Evolutionary conservation across 2,888 invertebrate genomes (phyloP).

Genomic region (Bembecia ichneumoniformis): DNA sequence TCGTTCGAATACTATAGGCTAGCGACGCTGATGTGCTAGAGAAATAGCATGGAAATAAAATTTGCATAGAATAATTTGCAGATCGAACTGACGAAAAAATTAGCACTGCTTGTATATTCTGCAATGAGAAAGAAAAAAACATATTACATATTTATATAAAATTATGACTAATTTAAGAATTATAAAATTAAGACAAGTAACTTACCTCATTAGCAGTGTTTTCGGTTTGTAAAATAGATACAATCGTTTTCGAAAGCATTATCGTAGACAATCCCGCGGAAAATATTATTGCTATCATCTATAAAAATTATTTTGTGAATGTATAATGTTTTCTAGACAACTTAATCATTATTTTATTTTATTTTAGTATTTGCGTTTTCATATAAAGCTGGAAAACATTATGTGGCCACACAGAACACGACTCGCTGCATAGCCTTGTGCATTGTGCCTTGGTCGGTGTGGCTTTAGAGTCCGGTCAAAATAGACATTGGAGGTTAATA

Average conservation of each 20-base stretch:
- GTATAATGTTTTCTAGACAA: background rate
- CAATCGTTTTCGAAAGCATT: slow-evolving; percentile 34
- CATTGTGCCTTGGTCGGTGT: no score
- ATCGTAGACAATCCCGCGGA: slow-evolving; percentile 42
- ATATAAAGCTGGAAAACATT: no score
- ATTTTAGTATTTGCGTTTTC: no score
- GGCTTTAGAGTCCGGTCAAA: no score
- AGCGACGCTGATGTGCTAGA: slow-evolving; percentile 36
- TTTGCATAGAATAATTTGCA: slow-evolving; percentile 34
- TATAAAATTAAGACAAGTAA: background rate
- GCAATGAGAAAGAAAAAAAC: background rate
- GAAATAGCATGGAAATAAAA: slow-evolving; percentile 44
- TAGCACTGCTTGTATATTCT: slow-evolving; percentile 1
- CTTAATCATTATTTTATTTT: background rate
- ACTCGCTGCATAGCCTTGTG: no score
- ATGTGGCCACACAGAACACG: no score
- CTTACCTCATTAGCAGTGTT: slow-evolving; percentile 19
- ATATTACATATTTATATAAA: no score
- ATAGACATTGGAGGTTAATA: no score
- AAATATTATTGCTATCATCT: slow-evolving; percentile 40
- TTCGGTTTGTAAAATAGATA: slow-evolving; percentile 26
- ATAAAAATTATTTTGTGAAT: slow-evolving; percentile 13
- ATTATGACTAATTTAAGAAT: background rate
- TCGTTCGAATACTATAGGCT: slow-evolving; percentile 34
- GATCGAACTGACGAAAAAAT: slow-evolving; percentile 18